Evolutionary conservation across 1,140 invertebrate genomes (phyloP), one percentile per base, ranked within the genome.

Genomic region (Rhopalosiphum padi): DNA sequence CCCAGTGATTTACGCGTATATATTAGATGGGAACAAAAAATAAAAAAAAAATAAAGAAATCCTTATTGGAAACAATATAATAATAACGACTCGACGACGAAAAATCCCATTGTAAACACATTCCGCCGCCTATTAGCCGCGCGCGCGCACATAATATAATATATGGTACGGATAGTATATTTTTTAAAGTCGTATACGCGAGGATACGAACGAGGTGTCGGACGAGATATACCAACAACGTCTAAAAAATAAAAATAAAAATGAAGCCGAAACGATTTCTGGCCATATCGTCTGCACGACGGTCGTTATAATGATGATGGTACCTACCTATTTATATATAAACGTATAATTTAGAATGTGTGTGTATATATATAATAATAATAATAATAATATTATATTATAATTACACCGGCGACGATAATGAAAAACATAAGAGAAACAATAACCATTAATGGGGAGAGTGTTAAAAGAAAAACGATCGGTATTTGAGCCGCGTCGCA

Each of bases 381-480:
- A 90, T 37, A 37, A 37, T n/a, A 87, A 46, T 43, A 37, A 37
- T 23, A 37, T 83, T 77, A 25, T 41, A 85, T 77, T 90, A 90
- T 90, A 90, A 90, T 90, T 90, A 91, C 90, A 30, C 30, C 68
- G 30, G n/a, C 41, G 68, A n/a, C 77, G 25, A 22, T 25, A 25
- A 41, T n/a, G 15, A 48, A 46, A 87, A 87, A 35, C n/a, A 87
- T 9, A n/a, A 77, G 6, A 91, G 43, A 77, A 91, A 60, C 90
- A 51, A 91, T 91, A n/a, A 46, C 90, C 90, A 77, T 91, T 68
- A 46, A 41, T 25, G 41, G 90, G 60, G n/a, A 77, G 60, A 60
- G 37, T 68, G 90, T 91, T 83, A 37, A 83, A 30, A 92, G 91
- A 92, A 83, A 92, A 92, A 92, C 77, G 90, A 91, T 91, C 55